These are phyloP conservation scores for Microplitis deprimator DNA, from an alignment of 2,888 invertebrate species.

Conservation along the genomic window DNA sequence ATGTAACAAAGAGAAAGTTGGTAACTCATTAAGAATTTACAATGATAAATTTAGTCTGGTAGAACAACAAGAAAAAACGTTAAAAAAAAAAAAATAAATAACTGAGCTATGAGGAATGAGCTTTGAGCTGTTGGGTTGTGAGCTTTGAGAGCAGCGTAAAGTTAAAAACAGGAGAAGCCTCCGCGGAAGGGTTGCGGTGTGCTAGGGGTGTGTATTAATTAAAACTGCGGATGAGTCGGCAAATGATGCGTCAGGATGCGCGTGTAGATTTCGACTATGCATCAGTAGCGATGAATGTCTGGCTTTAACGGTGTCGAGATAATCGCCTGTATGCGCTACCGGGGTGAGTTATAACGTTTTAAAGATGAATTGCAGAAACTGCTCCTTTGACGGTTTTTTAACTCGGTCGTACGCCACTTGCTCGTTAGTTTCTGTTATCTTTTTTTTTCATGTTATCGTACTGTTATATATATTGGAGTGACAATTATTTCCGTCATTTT, in stretches of 20 bases:
- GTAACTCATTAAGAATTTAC: constrained; percentile 9
- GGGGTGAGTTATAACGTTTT: constrained; percentile 50
- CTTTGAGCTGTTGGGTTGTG: neutral
- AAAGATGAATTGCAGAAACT: constrained; percentile 65
- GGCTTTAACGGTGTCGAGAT: constrained; percentile 66
- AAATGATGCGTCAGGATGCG: constrained; percentile 53
- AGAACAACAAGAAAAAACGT: neutral
- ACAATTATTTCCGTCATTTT: too few species aligned
- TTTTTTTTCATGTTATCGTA: neutral
- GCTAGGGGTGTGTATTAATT: constrained; percentile 12
- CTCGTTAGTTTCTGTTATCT: constrained; percentile 17
- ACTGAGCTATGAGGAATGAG: neutral
- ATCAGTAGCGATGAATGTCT: constrained; percentile 59
- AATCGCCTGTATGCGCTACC: constrained; percentile 59
- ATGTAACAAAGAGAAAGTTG: constrained; percentile 44
- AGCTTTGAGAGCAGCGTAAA: neutral
- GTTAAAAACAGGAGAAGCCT: constrained; percentile 14
- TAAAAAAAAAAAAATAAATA: neutral
- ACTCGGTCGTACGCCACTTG: constrained; percentile 46
- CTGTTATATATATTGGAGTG: neutral
- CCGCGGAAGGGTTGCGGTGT: constrained; percentile 17
- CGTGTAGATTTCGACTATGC: constrained; percentile 46
- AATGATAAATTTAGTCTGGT: constrained; percentile 5
- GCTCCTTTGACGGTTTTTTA: constrained; percentile 48
- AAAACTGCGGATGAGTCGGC: constrained; percentile 48